These are phyloP conservation scores for Corythaeola cristata DNA, from an alignment of 2,113 vertebrate species.

Conservation along the genomic window DNA sequence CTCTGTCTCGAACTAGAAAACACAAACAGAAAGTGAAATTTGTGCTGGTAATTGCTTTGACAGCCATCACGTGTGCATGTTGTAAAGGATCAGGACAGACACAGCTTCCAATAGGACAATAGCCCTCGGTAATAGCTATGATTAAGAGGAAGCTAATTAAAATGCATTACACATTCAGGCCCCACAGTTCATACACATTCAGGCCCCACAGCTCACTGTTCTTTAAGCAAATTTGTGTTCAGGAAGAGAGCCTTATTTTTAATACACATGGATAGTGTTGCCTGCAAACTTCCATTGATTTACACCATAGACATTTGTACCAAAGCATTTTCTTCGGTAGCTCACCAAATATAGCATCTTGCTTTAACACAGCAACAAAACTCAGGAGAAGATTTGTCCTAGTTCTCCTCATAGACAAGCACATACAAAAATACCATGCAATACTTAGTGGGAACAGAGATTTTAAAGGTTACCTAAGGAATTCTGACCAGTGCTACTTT, in stretches of 20 bases:
- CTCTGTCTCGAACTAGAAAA: conserved; percentile 5
- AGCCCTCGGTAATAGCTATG: conserved; percentile 49
- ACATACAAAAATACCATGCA: neutral
- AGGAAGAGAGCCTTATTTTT: conserved; percentile 29
- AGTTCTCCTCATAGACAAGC: neutral
- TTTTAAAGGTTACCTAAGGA: neutral
- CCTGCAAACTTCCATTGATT: neutral
- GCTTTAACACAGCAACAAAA: neutral
- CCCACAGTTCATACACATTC: conserved; percentile 53
- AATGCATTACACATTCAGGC: conserved; percentile 55
- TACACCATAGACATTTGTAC: neutral
- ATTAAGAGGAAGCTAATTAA: conserved; percentile 64
- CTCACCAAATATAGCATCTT: neutral
- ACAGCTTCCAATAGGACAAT: neutral
- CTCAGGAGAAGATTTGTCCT: neutral
- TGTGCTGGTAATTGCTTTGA: conserved; percentile 54
- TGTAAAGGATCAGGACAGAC: conserved; percentile 26
- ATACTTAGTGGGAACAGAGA: neutral
- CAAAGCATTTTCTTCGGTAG: neutral
- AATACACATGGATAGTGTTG: neutral
- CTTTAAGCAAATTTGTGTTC: conserved; percentile 54
- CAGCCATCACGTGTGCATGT: neutral
- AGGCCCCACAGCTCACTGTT: conserved; percentile 53
- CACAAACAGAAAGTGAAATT: conserved; percentile 36
- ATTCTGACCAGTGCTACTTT: neutral